Percentiles rank a stretch among this genome's conserved stretches.
Evolutionary conservation across 35 echinoderm and acorn worm species (phyloP).

Genomic region (Apostichopus japonicus): DNA sequence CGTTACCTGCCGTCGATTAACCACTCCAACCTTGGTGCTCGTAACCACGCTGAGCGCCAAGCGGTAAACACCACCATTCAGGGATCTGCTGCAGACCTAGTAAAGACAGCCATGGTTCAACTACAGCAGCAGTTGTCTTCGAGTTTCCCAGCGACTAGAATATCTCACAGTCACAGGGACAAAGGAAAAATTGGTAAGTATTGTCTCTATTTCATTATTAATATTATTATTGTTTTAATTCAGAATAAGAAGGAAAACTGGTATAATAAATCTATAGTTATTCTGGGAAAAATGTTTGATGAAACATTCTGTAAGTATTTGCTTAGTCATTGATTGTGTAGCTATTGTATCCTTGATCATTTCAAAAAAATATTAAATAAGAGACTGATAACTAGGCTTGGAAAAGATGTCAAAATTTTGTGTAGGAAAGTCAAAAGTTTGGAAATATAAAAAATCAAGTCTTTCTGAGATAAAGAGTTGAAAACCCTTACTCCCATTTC

Average conservation of each 20-base stretch:
- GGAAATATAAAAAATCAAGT: too few species aligned
- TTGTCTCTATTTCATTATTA: neutral
- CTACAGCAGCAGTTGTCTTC: slow-evolving; percentile 70
- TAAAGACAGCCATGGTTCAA: slow-evolving; percentile 92
- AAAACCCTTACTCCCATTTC: too few species aligned
- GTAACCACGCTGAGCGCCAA: slow-evolving; percentile 92
- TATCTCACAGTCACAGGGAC: slow-evolving; percentile 73
- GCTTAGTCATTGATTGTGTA: too few species aligned
- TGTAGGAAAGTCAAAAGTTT: too few species aligned
- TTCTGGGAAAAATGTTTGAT: too few species aligned
- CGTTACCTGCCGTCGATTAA: slow-evolving; percentile 82
- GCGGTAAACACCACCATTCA: slow-evolving; percentile 98
- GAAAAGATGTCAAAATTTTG: too few species aligned
- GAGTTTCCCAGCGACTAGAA: slow-evolving; percentile 71
- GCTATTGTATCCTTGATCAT: too few species aligned
- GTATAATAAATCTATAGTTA: neutral
- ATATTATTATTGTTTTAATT: neutral
- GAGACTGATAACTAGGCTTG: too few species aligned
- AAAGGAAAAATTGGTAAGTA: slow-evolving; percentile 58
- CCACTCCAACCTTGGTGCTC: slow-evolving; percentile 76
- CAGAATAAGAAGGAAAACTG: neutral
- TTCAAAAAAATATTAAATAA: too few species aligned
- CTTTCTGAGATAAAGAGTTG: too few species aligned
- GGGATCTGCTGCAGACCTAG: slow-evolving; percentile 96
- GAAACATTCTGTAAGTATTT: too few species aligned